Evolutionary conservation across 1,140 invertebrate genomes (phyloP).

Genomic region (Pristionchus pacificus): DNA sequence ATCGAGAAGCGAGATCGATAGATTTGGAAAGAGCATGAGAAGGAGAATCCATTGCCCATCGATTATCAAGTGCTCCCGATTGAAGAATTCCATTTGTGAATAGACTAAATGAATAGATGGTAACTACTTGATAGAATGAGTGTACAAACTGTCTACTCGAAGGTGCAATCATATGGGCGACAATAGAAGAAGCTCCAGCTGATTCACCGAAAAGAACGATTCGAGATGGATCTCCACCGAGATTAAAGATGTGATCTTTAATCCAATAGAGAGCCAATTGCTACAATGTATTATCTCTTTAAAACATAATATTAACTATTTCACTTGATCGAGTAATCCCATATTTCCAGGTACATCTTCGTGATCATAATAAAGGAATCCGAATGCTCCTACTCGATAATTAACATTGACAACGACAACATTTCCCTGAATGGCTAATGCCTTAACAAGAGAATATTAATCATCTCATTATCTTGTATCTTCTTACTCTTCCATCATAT

Average conservation of each 20-base stretch:
- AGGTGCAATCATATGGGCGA: constrained; percentile 84
- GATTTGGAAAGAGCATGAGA: constrained; percentile 48
- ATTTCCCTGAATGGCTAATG: constrained; percentile 47
- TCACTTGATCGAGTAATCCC: constrained; percentile 74
- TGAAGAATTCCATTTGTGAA: constrained; percentile 73
- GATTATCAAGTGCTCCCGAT: constrained; percentile 60
- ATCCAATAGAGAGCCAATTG: constrained; percentile 83
- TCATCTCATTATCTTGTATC: neutral
- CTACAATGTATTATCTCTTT: constrained; percentile 39
- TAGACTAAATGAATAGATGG: constrained; percentile 62
- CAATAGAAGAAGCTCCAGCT: constrained; percentile 86
- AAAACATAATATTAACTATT: neutral
- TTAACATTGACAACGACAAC: constrained; percentile 57
- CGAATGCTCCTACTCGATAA: constrained; percentile 55
- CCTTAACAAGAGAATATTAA: constrained; percentile 11
- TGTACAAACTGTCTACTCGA: constrained; percentile 67
- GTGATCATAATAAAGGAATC: constrained; percentile 52
- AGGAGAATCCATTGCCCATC: constrained; percentile 54
- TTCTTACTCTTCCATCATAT: constrained; percentile 47
- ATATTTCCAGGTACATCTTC: constrained; percentile 85
- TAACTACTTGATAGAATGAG: too few relatives aligned
- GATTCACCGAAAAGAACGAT: constrained; percentile 96
- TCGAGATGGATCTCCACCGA: constrained; percentile 82
- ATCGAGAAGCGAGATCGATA: constrained; percentile 42
- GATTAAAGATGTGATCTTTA: constrained; percentile 82